A percentile compares a stretch with the other conserved stretches of the same genome.
Conservation (phyloP, 2,113 vertebrate species). For the Pan troglodytes region NHGRI_mPanTro3-v2.1_pri NC_072401.2:59902001-59902500, state of each 20-base stretch:
- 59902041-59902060: neutral
- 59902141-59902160: neutral
- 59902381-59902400: conserved; percentile 10
- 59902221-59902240: neutral
- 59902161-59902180: conserved; percentile 50
- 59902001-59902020: neutral
- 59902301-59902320: neutral
- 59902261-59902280: neutral
- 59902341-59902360: conserved; percentile 17
- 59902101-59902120: neutral
- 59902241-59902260: neutral
- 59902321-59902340: neutral
- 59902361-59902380: neutral
- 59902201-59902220: neutral
- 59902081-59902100: neutral
- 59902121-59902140: neutral
- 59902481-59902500: neutral
- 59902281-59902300: neutral
- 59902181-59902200: neutral
- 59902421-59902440: neutral
- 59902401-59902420: neutral
- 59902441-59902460: neutral
- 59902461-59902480: neutral
- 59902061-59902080: neutral
- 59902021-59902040: neutral